Conservation (phyloP, 1,140 invertebrate genomes). For the Brachionus koreanus region DNA sequence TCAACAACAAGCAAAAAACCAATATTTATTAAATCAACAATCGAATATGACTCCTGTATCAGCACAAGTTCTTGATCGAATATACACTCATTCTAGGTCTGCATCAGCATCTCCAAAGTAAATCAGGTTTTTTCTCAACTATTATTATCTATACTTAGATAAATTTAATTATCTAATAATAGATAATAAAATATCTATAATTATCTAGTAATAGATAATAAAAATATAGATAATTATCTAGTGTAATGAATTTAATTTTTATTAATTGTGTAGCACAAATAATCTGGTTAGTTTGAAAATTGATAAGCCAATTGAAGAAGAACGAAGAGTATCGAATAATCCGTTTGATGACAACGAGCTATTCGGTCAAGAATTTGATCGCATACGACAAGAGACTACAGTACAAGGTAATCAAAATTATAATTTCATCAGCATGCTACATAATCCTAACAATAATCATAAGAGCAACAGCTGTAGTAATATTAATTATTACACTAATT, state of each 20-base stretch:
- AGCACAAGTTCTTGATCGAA: background rate
- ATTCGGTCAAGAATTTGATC: slow-evolving; percentile 41
- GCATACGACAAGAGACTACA: background rate
- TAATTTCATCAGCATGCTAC: slow-evolving; percentile 23
- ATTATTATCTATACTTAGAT: no score
- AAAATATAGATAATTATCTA: no score
- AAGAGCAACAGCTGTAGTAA: slow-evolving; percentile 35
- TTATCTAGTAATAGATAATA: no score
- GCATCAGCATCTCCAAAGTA: slow-evolving; percentile 25
- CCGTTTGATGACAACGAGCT: slow-evolving; percentile 33
- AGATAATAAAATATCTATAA: no score
- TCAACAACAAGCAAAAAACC: background rate
- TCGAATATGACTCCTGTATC: background rate
- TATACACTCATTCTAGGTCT: slow-evolving; percentile 23
- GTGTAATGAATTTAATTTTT: no score
- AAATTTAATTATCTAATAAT: no score
- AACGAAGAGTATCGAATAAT: slow-evolving; percentile 37
- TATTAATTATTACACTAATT: slow-evolving; percentile 24
- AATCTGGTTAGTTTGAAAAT: background rate
- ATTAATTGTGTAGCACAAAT: no score
- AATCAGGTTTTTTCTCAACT: no score
- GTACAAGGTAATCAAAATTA: slow-evolving; percentile 26
- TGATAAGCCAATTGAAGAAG: background rate
- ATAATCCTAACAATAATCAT: slow-evolving; percentile 21
- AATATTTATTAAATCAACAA: background rate